Conservation (phyloP, 2,888 invertebrate genomes). For the Mythimna loreyi region DNA sequence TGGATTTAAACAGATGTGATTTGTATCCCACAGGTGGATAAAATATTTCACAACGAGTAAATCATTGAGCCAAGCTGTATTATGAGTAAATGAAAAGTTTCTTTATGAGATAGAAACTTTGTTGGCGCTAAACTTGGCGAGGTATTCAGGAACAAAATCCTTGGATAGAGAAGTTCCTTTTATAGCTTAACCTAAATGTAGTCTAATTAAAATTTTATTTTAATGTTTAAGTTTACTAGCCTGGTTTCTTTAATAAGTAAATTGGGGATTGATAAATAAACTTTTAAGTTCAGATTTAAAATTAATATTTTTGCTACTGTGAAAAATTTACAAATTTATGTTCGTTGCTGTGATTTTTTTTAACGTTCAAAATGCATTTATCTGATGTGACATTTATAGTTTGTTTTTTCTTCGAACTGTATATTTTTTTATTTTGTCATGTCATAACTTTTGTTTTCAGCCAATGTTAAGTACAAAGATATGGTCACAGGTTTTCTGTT, state of each 20-base stretch:
- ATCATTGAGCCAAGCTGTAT: slow-evolving; percentile 61
- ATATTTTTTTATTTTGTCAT: too few species aligned
- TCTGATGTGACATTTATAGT: neutral
- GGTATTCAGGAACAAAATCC: slow-evolving; percentile 68
- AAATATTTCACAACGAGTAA: slow-evolving; percentile 54
- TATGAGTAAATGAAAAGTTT: slow-evolving; percentile 68
- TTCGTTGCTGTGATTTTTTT: neutral
- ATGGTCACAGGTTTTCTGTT: too few species aligned
- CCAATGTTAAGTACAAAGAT: too few species aligned
- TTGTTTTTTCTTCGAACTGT: too few species aligned
- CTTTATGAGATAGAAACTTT: slow-evolving; percentile 77
- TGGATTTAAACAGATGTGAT: slow-evolving; percentile 34
- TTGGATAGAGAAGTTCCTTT: slow-evolving; percentile 61
- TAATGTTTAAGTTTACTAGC: neutral
- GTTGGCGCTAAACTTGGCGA: slow-evolving; percentile 70
- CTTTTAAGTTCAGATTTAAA: neutral
- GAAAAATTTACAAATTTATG: neutral
- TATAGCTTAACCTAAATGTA: neutral
- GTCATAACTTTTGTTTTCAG: too few species aligned
- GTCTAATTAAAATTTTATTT: neutral
- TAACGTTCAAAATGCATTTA: neutral
- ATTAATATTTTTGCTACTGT: neutral
- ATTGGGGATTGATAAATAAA: neutral
- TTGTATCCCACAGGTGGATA: slow-evolving; percentile 64
- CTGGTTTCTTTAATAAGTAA: neutral